Evolutionary conservation across 2,888 invertebrate genomes (phyloP).

Genomic region (Molanna angustata): DNA sequence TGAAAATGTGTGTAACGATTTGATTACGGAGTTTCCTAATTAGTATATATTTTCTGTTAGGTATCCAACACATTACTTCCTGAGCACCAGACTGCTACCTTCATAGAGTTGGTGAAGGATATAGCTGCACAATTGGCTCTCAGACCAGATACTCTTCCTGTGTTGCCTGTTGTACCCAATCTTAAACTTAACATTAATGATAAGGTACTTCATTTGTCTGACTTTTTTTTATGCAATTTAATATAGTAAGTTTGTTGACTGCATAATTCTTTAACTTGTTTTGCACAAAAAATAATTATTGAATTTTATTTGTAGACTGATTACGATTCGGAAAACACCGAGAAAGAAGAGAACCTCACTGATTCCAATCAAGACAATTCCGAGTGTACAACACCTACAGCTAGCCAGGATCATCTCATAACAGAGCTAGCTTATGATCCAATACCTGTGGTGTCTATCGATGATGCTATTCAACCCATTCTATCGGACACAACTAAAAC

Average conservation of each 20-base stretch:
- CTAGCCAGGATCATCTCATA: conserved; percentile 43
- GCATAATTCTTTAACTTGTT: no score
- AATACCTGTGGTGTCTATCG: conserved; percentile 16
- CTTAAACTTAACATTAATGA: conserved; percentile 46
- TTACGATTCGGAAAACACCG: conserved; percentile 53
- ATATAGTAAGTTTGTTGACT: no score
- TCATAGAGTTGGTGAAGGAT: conserved; percentile 82
- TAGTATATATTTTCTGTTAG: no score
- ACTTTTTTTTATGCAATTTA: not conserved
- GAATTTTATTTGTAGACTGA: conserved; percentile 42
- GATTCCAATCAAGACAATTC: conserved; percentile 56
- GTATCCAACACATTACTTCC: conserved; percentile 75
- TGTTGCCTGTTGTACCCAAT: conserved; percentile 45
- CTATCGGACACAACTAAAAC: conserved; percentile 21
- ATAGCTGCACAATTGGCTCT: conserved; percentile 79
- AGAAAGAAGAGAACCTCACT: conserved; percentile 53
- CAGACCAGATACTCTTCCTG: conserved; percentile 71
- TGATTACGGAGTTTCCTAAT: no score
- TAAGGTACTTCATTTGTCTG: conserved; percentile 43
- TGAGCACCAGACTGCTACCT: conserved; percentile 69
- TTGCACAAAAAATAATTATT: not conserved
- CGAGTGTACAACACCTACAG: conserved; percentile 54
- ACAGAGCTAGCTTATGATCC: conserved; percentile 30
- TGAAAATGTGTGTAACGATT: no score
- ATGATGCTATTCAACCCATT: not conserved